Evolutionary conservation across 2,113 vertebrate genomes (phyloP).

Genomic region (Cyprinodon brontotheroides): DNA sequence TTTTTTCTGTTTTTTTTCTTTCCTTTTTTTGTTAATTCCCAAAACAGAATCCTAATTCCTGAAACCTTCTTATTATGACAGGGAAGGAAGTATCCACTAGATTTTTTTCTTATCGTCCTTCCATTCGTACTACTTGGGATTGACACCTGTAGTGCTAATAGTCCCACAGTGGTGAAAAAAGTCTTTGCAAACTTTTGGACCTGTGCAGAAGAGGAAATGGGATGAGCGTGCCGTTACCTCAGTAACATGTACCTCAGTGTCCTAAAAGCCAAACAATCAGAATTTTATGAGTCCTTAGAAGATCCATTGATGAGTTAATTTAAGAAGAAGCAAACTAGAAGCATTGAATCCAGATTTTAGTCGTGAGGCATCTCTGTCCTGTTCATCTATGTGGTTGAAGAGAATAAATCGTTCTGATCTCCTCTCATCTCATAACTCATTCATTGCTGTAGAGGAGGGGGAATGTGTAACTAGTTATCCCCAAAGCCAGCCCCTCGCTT

Average conservation of each 20-base stretch:
- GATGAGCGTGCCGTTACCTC: neutral
- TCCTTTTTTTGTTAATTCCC: conserved; percentile 16
- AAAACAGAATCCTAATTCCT: conserved; percentile 43
- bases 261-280: conserved; percentile 11
- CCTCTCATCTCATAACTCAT: conserved; percentile 64
- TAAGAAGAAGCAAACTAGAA: conserved; percentile 8
- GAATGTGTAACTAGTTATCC: conserved; percentile 51
- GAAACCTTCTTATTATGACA: conserved; percentile 31
- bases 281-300: conserved; percentile 32
- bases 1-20: conserved; percentile 30
- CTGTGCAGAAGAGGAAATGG: conserved; percentile 5
- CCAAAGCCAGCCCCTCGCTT: conserved; percentile 58
- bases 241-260: conserved; percentile 36
- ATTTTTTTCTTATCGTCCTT: conserved; percentile 64
- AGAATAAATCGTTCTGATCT: conserved; percentile 41
- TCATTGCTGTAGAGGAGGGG: conserved; percentile 55
- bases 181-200: conserved; percentile 5
- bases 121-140: conserved; percentile 31
- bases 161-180: conserved; percentile 40
- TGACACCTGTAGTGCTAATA: conserved; percentile 54
- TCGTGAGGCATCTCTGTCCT: conserved; percentile 21
- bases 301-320: conserved; percentile 28
- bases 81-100: conserved; percentile 57
- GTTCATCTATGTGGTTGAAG: conserved; percentile 43
- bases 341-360: conserved; percentile 49